These are phyloP conservation scores for Pristionchus maxplancki DNA, from an alignment of 2,888 invertebrate genomes.

Conservation along the genomic window DNA sequence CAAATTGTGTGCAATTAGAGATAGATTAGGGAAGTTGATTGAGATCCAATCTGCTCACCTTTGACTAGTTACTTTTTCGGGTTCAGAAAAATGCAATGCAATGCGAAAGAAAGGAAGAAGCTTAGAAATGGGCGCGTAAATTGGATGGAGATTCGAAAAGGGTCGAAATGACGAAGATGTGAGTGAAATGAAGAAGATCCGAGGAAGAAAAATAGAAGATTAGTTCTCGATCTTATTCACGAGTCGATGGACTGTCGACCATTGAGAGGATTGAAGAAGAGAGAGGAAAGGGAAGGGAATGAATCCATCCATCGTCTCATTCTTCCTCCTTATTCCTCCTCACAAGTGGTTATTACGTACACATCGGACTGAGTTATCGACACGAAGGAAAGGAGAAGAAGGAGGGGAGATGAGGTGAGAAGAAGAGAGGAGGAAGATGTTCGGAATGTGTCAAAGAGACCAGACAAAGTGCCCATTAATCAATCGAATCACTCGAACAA, in stretches of 20 bases:
- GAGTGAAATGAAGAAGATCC: not conserved
- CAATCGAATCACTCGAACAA: not conserved
- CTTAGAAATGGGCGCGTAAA: not conserved
- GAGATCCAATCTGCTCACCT: not conserved
- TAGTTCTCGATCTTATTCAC: not conserved
- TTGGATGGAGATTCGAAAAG: not conserved
- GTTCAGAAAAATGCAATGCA: not conserved
- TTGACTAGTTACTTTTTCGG: not conserved
- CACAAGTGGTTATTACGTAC: conserved; percentile 42
- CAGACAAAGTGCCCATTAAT: not conserved
- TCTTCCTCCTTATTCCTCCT: not conserved
- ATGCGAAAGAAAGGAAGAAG: not conserved
- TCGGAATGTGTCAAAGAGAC: not conserved
- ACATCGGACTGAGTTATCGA: not conserved
- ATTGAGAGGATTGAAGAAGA: not conserved
- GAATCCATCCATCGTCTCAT: not conserved
- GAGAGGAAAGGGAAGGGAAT: not conserved
- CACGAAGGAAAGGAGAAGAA: not conserved
- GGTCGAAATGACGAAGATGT: conserved; percentile 37
- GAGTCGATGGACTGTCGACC: not conserved
- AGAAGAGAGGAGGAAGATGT: not conserved
- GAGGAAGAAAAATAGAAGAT: conserved; percentile 7
- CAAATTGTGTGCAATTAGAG: not conserved
- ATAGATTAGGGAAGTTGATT: not conserved
- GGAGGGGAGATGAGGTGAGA: not conserved